Evolutionary conservation across 2,113 vertebrate species (phyloP).

Genomic region (Pseudorhombus dupliciocellatus): DNA sequence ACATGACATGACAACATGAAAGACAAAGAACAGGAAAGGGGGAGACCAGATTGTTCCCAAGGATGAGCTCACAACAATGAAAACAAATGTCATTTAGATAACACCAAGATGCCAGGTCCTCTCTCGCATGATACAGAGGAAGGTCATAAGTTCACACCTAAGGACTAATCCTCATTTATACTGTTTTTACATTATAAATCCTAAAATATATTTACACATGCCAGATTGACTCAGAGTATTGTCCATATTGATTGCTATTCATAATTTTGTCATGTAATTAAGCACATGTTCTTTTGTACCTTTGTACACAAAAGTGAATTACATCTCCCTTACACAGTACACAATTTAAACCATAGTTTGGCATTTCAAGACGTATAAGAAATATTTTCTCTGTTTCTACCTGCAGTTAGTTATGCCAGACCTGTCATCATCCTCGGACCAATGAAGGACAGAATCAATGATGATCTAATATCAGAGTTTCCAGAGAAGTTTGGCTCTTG

Average conservation of each 20-base stretch:
- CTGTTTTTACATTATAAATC: neutral
- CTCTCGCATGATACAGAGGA: no score
- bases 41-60: no score
- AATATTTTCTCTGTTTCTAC: slow-evolving; percentile 37
- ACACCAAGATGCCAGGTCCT: no score
- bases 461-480: slow-evolving; percentile 97
- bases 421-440: slow-evolving; percentile 97
- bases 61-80: no score
- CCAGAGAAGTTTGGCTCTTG: slow-evolving; percentile 98
- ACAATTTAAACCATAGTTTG: neutral
- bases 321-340: neutral
- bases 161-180: no score
- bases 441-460: slow-evolving; percentile 98
- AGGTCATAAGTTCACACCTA: no score
- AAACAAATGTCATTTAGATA: no score
- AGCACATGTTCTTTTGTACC: neutral
- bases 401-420: slow-evolving; percentile 92
- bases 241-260: neutral
- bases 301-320: no score
- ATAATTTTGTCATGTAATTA: neutral
- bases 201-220: neutral
- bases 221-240: neutral
- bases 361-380: neutral
- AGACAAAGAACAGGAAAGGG: no score
- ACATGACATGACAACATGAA: no score